These are phyloP conservation scores for Phenacoccus solenopsis DNA, from an alignment of 1,140 invertebrate genomes.

Conservation along the genomic window DNA sequence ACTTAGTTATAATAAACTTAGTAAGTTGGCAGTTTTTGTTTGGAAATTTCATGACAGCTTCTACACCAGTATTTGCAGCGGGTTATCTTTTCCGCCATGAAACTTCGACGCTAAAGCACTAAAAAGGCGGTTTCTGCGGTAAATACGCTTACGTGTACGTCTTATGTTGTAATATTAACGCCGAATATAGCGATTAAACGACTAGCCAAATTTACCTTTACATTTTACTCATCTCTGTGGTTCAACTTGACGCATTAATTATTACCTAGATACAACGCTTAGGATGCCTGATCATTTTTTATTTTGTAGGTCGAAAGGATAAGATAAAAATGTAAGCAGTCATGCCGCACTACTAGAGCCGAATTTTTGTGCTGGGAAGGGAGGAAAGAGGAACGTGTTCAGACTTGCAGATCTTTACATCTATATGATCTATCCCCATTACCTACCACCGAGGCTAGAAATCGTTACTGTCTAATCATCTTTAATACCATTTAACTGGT, in stretches of 20 bases:
- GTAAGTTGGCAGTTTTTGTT: constrained; percentile 1
- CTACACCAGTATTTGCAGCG: not conserved
- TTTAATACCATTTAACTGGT: no score
- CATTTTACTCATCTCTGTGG: not conserved
- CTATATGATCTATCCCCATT: no score
- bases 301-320: no score
- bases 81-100: not conserved
- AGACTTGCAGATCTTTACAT: no score
- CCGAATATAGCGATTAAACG: not conserved
- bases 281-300: no score
- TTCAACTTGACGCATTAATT: not conserved
- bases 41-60: not conserved
- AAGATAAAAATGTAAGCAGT: no score
- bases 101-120: not conserved
- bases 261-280: no score
- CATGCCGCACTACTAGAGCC: no score
- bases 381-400: no score
- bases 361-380: no score
- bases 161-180: constrained; percentile 2
- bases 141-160: not conserved
- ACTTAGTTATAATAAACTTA: constrained; percentile 3
- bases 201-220: not conserved
- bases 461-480: no score
- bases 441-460: no score
- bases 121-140: not conserved